A percentile compares a stretch with the other conserved stretches of the same genome.
phyloP scores from a whole-genome alignment of 2,113 vertebrate genomes.

The Neogobius melanostomus region DNA sequence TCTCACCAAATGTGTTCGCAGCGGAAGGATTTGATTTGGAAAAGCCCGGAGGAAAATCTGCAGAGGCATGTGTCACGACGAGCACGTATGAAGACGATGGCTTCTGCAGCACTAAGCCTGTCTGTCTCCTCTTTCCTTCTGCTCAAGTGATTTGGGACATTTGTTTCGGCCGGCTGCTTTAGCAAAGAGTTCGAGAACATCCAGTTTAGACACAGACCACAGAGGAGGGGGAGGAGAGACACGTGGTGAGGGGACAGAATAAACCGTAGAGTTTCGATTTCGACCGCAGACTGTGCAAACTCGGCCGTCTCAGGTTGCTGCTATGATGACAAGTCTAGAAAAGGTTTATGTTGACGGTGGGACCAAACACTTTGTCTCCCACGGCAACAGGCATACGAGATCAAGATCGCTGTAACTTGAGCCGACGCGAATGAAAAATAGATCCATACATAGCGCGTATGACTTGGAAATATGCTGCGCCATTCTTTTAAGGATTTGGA shows the following conservation, averaged over 20 bases:
- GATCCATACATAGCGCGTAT: neutral
- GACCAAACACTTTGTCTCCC: conserved; percentile 11
- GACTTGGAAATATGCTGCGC: neutral
- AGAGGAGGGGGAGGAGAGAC: neutral
- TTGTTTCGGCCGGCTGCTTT: conserved; percentile 20
- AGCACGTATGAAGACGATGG: conserved; percentile 43
- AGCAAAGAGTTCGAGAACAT: conserved; percentile 26
- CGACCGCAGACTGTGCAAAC: conserved; percentile 23
- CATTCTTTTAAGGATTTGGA: neutral
- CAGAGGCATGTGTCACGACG: conserved; percentile 28
- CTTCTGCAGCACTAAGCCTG: conserved; percentile 9
- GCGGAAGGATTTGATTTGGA: conserved; percentile 18
- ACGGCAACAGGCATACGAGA: conserved; percentile 26
- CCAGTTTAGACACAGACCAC: conserved; percentile 32
- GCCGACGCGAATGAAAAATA: conserved; percentile 11
- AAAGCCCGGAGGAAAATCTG: neutral
- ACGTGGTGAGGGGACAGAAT: conserved; percentile 4
- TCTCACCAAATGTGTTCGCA: conserved; percentile 19
- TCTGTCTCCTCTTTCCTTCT: neutral
- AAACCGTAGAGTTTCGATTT: conserved; percentile 16
- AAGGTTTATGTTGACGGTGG: conserved; percentile 32
- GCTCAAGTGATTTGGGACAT: conserved; percentile 27
- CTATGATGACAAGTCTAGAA: conserved; percentile 27
- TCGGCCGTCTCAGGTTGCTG: conserved; percentile 12
- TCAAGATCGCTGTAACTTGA: conserved; percentile 18